Evolutionary conservation across 2,113 vertebrate species (phyloP).

Genomic region (Podarcis cretensis): DNA sequence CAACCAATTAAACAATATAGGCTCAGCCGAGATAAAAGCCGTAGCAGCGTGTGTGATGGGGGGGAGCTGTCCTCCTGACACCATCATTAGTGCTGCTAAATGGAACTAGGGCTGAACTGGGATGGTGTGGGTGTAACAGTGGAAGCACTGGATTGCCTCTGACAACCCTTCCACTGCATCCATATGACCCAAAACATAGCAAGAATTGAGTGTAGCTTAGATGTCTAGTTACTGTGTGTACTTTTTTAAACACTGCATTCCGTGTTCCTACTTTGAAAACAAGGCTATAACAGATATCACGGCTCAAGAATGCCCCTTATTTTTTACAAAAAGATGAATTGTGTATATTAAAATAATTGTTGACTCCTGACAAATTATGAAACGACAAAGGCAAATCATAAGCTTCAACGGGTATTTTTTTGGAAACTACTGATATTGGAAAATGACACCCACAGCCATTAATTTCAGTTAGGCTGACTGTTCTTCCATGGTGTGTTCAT

Average conservation of each 20-base stretch:
- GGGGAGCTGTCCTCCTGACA: too few species aligned
- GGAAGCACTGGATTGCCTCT: too few species aligned
- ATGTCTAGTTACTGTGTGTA: background rate
- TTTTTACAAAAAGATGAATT: background rate
- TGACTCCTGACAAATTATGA: background rate
- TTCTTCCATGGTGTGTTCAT: background rate
- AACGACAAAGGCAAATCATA: background rate
- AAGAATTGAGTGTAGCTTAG: background rate
- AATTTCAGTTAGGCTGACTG: background rate
- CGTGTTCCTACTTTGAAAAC: background rate
- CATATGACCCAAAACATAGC: background rate
- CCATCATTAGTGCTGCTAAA: too few species aligned
- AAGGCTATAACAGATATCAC: background rate
- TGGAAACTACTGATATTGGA: background rate
- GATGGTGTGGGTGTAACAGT: too few species aligned
- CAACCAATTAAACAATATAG: background rate
- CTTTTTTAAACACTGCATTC: background rate
- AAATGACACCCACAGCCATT: background rate
- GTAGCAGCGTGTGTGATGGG: too few species aligned
- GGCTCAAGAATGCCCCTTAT: background rate
- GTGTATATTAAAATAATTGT: too few species aligned
- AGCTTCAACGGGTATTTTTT: too few species aligned
- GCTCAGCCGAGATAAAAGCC: background rate
- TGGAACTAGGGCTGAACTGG: too few species aligned
- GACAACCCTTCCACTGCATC: too few species aligned